These are phyloP conservation scores for Prochilodus magdalenae DNA, from an alignment of 2,113 vertebrate genomes.

Conservation along the genomic window DNA sequence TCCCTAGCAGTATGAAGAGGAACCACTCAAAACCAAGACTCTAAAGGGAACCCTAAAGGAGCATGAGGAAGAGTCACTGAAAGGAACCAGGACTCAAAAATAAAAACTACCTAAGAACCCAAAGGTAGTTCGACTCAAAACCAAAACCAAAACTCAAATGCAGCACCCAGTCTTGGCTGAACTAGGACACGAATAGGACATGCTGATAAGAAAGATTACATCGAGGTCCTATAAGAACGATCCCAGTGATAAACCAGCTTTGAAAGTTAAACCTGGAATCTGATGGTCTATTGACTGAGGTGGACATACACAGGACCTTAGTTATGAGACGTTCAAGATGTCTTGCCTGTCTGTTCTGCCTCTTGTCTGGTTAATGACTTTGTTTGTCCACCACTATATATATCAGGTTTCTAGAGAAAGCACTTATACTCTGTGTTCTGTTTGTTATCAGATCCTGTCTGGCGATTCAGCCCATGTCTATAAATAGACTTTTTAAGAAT, in stretches of 20 bases:
- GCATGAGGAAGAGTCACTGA: no score
- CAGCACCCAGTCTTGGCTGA: not conserved
- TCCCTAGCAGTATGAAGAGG: no score
- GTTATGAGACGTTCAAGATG: no score
- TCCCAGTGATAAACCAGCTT: not conserved
- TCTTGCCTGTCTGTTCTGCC: not conserved
- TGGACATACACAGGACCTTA: not conserved
- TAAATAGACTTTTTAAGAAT: conserved; percentile 15
- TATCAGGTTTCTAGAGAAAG: conserved; percentile 20
- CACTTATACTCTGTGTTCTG: conserved; percentile 11
- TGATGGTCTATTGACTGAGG: not conserved
- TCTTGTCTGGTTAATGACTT: not conserved
- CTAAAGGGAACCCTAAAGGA: no score
- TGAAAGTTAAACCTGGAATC: not conserved
- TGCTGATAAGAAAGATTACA: no score
- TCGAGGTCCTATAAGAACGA: no score
- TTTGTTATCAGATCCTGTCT: conserved; percentile 30
- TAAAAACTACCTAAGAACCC: no score
- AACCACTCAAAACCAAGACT: no score
- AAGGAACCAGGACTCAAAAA: no score
- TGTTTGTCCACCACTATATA: not conserved
- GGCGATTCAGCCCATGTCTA: not conserved
- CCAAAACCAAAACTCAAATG: no score
- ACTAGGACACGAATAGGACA: not conserved
- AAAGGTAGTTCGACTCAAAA: no score